phyloP scores from a whole-genome alignment of 2,888 invertebrate species.

The Noctua janthe region DNA sequence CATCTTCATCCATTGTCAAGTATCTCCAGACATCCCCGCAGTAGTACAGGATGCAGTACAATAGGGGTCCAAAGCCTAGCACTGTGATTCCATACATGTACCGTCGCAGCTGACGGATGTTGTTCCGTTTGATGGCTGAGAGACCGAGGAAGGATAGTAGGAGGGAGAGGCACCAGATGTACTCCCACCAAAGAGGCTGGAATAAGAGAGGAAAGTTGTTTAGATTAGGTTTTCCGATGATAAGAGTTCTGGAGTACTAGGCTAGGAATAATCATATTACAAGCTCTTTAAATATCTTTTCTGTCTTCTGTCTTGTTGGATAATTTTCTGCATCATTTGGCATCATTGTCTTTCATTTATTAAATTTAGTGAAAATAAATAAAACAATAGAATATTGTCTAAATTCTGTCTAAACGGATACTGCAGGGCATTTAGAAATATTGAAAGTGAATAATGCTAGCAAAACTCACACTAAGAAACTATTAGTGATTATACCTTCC shows the following conservation, averaged over 20 bases:
- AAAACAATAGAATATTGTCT: too few relatives aligned
- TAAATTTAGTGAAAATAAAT: too few relatives aligned
- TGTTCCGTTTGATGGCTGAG: slow-evolving; percentile 96
- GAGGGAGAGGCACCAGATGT: slow-evolving; percentile 96
- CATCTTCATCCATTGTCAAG: slow-evolving; percentile 89
- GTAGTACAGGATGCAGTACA: slow-evolving; percentile 95
- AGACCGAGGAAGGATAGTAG: slow-evolving; percentile 96
- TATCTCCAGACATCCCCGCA: slow-evolving; percentile 96
- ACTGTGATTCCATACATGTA: slow-evolving; percentile 93
- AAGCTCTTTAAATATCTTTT: background rate
- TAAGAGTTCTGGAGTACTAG: background rate
- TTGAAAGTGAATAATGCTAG: too few relatives aligned
- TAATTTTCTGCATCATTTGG: too few relatives aligned
- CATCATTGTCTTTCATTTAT: too few relatives aligned
- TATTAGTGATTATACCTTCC: background rate
- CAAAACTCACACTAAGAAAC: background rate
- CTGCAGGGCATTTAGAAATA: too few relatives aligned
- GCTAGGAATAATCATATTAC: background rate
- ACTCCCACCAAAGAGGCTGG: slow-evolving; percentile 97
- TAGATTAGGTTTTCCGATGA: background rate
- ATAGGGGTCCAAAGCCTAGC: slow-evolving; percentile 94
- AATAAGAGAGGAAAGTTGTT: slow-evolving; percentile 68
- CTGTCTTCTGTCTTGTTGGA: too few relatives aligned
- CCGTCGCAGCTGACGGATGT: slow-evolving; percentile 93
- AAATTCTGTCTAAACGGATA: too few relatives aligned